Evolutionary conservation across 2,888 invertebrate genomes (phyloP).

Genomic region (Heliconius charithonia): DNA sequence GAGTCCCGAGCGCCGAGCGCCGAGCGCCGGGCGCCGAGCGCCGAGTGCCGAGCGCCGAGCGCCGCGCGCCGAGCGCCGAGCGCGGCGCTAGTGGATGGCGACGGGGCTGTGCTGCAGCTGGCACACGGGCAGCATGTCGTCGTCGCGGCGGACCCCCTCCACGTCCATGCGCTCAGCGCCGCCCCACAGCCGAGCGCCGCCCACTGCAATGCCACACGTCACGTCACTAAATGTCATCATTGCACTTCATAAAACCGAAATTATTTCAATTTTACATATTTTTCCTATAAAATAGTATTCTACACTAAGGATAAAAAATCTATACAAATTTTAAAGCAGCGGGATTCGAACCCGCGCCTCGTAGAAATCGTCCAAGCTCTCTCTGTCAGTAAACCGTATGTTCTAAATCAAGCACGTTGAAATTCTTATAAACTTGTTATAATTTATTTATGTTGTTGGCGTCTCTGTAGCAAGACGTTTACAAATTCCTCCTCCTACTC

Average conservation of each 20-base stretch:
- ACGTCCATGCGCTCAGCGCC: conserved; percentile 90
- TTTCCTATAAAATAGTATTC: background rate
- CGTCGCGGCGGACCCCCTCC: conserved; percentile 73
- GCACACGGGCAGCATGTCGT: conserved; percentile 91
- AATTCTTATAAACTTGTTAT: background rate
- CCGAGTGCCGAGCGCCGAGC: conserved; percentile 1
- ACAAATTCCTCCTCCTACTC: no score
- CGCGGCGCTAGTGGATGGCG: conserved; percentile 88
- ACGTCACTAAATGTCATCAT: background rate
- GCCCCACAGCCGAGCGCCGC: conserved; percentile 65
- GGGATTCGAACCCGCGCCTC: background rate
- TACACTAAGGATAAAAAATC: conserved; percentile 1
- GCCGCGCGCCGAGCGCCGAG: background rate
- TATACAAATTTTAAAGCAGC: background rate
- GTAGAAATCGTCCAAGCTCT: background rate
- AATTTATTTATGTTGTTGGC: no score
- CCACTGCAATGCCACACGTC: conserved; percentile 54
- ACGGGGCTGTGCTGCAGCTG: conserved; percentile 94
- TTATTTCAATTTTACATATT: conserved; percentile 3
- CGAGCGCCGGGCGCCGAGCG: no score
- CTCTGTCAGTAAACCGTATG: background rate
- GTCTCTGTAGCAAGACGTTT: background rate
- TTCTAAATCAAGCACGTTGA: background rate
- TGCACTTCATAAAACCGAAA: conserved; percentile 23
- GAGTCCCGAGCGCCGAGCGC: no score